A percentile compares a stretch with the other conserved stretches of the same genome.
These are phyloP conservation scores for Platycercus adscitus DNA, from an alignment of 2,113 vertebrate genomes.

Conservation along the genomic window DNA sequence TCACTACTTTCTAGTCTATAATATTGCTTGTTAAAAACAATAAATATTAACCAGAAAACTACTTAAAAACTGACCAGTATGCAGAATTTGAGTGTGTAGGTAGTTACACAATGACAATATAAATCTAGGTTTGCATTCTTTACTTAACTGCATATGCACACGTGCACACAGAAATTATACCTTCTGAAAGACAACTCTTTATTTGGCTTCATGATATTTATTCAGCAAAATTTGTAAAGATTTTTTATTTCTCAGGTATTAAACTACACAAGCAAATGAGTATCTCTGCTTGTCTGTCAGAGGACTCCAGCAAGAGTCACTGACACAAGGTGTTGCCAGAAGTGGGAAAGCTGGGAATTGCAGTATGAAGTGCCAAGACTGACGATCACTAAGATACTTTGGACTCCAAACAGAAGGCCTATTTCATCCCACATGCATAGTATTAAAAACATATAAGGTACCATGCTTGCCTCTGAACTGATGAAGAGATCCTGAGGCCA, in stretches of 20 bases:
- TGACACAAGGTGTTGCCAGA: neutral
- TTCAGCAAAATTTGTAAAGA: neutral
- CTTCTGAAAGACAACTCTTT: neutral
- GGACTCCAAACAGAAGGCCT: neutral
- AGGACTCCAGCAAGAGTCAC: neutral
- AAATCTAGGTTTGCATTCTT: neutral
- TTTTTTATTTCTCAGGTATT: neutral
- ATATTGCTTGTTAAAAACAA: conserved; percentile 50
- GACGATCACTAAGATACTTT: neutral
- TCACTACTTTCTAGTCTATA: conserved; percentile 55
- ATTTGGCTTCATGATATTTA: neutral
- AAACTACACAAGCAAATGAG: neutral
- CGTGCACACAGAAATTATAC: neutral
- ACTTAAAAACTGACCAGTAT: neutral
- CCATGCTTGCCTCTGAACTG: neutral
- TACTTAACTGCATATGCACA: neutral
- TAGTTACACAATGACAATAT: neutral
- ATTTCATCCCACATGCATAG: accelerated
- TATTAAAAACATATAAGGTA: neutral
- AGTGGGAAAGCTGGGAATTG: neutral
- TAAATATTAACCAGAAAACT: conserved; percentile 23
- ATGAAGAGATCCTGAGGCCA: neutral
- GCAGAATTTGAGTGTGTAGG: neutral
- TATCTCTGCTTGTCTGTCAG: neutral
- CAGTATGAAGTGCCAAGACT: neutral